Evolutionary conservation across 30 jellyfish, hydroid and myxozoan genomes (phyloP).

Genomic region (Morbakka virulenta): DNA sequence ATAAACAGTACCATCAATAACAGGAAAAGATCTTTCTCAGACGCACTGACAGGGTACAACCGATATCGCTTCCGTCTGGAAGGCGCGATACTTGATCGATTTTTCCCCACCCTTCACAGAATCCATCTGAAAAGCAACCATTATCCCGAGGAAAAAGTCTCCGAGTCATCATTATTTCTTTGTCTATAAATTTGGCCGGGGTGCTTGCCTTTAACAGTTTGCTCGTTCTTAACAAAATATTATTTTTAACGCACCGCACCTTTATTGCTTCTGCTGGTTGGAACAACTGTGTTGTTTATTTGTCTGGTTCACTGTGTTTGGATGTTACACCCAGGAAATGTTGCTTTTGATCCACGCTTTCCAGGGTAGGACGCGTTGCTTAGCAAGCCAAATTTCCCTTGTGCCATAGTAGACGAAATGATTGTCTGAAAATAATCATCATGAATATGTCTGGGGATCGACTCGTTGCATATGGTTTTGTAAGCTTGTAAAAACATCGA

Average conservation of each 20-base stretch:
- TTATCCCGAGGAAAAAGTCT: slow-evolving; percentile 24
- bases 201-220: slow-evolving; percentile 46
- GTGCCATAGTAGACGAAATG: too few relatives aligned
- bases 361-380: slow-evolving; percentile 12
- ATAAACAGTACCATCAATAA: slow-evolving; percentile 20
- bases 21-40: slow-evolving; percentile 39
- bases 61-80: slow-evolving; percentile 12
- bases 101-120: slow-evolving; percentile 29
- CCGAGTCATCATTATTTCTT: slow-evolving; percentile 35
- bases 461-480: too few relatives aligned
- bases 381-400: too few relatives aligned
- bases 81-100: slow-evolving; percentile 15
- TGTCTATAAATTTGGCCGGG: slow-evolving; percentile 35
- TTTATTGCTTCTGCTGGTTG: slow-evolving; percentile 49
- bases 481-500: too few relatives aligned
- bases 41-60: slow-evolving; percentile 24
- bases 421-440: too few relatives aligned
- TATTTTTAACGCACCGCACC: slow-evolving; percentile 37
- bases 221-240: slow-evolving; percentile 33
- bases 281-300: slow-evolving; percentile 47
- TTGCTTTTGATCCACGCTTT: slow-evolving; percentile 27
- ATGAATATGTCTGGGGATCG: too few relatives aligned
- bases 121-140: slow-evolving; percentile 23
- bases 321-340: slow-evolving; percentile 12
- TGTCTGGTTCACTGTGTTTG: slow-evolving; percentile 43